Percentiles rank a stretch among this genome's conserved stretches.
phyloP scores from a whole-genome alignment of 2,888 invertebrate species.

The Odontocerum albicorne region DNA sequence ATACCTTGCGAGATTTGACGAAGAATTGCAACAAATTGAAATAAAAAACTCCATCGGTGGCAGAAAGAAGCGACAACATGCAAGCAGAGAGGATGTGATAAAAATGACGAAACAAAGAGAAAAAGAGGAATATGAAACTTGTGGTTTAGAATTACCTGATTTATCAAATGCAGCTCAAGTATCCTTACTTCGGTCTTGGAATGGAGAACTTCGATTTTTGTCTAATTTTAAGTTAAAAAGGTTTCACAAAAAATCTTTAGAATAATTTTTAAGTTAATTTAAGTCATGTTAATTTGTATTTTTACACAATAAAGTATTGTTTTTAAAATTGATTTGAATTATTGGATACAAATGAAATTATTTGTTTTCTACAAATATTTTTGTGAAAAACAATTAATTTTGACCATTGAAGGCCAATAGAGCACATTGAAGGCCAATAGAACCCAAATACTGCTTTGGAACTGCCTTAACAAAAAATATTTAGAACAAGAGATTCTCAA shows the following conservation, averaged over 20 bases:
- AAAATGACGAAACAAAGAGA: constrained; percentile 76
- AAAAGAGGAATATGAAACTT: constrained; percentile 70
- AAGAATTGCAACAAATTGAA: constrained; percentile 76
- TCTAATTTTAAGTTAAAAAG: constrained; percentile 67
- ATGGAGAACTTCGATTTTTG: constrained; percentile 66
- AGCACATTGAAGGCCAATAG: no score
- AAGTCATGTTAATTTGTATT: no score
- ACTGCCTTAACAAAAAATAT: no score
- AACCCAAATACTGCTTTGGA: no score
- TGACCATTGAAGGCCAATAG: no score
- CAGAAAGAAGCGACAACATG: constrained; percentile 76
- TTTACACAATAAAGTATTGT: no score
- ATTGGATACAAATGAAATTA: no score
- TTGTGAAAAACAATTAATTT: no score
- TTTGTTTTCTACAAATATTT: no score
- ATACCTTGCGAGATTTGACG: constrained; percentile 66
- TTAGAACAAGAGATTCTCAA: no score
- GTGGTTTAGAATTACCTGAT: constrained; percentile 80
- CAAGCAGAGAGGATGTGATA: constrained; percentile 76
- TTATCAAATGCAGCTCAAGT: constrained; percentile 63
- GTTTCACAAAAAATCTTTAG: constrained; percentile 42
- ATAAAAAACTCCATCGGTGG: constrained; percentile 78
- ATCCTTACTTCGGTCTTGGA: constrained; percentile 63
- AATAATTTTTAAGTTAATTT: not conserved
- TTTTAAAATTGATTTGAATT: no score